A percentile compares a stretch with the other conserved stretches of the same genome.
These are phyloP conservation scores for Alviniconcha marisindica DNA, from an alignment of 1,140 invertebrate species.

Conservation along the genomic window DNA sequence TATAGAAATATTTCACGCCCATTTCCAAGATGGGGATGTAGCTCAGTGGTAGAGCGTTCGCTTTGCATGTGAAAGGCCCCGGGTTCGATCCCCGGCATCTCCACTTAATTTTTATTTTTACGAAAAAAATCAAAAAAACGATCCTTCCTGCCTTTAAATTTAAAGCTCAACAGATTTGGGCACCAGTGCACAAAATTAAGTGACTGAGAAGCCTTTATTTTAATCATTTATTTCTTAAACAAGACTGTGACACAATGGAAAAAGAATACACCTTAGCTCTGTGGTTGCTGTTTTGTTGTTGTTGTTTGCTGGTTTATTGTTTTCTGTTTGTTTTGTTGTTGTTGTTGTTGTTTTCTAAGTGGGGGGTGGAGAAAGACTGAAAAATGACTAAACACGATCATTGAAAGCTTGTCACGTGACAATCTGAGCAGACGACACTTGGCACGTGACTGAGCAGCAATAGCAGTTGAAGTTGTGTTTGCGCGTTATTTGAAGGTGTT, in stretches of 20 bases:
- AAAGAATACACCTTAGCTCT: not conserved
- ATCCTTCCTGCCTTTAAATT: not conserved
- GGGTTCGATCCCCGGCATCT: constrained; percentile 56
- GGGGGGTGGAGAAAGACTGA: no score
- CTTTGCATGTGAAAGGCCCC: constrained; percentile 56
- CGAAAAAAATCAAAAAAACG: not conserved
- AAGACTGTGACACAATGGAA: not conserved
- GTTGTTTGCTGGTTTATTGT: not conserved
- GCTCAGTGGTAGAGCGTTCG: constrained; percentile 56
- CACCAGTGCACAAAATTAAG: not conserved
- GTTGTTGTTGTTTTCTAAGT: no score
- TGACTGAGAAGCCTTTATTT: no score
- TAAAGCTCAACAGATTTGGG: not conserved
- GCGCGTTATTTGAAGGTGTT: no score
- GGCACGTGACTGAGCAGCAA: no score
- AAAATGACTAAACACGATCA: no score
- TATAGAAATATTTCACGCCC: not conserved
- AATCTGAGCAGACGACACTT: no score
- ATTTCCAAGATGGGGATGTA: constrained; percentile 37
- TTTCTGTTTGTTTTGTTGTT: not conserved
- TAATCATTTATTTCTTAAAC: not conserved
- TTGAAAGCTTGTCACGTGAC: no score
- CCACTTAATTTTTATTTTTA: constrained; percentile 16
- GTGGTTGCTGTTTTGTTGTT: not conserved
- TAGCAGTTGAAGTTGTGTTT: no score